Conservation (phyloP, 2,888 invertebrate species). For the Nomada fucata region DNA sequence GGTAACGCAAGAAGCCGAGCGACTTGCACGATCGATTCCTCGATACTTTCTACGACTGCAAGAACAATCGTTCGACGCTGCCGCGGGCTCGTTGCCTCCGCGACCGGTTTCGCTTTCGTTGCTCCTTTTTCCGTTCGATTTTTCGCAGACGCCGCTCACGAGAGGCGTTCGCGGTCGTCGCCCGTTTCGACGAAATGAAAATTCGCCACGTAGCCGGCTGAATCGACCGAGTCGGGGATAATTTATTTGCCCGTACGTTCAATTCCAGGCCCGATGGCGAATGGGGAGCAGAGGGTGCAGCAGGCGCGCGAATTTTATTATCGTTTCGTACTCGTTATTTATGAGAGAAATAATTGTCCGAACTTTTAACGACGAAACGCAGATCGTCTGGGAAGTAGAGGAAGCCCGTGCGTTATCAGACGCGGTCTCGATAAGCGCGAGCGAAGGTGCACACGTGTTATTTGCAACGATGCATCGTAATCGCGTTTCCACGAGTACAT, state of each 20-base stretch:
- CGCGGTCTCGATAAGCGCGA: not conserved
- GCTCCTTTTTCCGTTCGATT: not conserved
- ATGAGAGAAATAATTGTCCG: not conserved
- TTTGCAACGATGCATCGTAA: conserved; percentile 23
- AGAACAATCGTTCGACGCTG: conserved; percentile 43
- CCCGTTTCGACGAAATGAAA: too few relatives aligned
- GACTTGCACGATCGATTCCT: conserved; percentile 33
- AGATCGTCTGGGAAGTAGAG: not conserved
- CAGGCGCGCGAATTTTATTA: too few relatives aligned
- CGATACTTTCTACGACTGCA: conserved; percentile 45
- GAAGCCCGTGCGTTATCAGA: not conserved
- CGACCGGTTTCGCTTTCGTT: conserved; percentile 34
- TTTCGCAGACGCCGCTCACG: not conserved
- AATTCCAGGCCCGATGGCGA: too few relatives aligned
- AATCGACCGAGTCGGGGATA: too few relatives aligned
- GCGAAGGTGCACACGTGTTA: not conserved
- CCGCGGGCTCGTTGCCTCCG: not conserved
- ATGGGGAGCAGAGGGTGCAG: too few relatives aligned
- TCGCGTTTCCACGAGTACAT: conserved; percentile 22
- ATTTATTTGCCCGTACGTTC: too few relatives aligned
- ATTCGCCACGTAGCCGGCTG: too few relatives aligned
- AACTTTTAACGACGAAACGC: not conserved
- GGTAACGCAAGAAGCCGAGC: conserved; percentile 34
- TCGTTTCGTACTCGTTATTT: too few relatives aligned
- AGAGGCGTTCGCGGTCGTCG: too few relatives aligned